Base-by-base conservation (phyloP, 2,113 vertebrate species). In the Mesembrinibis cayennensis region DNA sequence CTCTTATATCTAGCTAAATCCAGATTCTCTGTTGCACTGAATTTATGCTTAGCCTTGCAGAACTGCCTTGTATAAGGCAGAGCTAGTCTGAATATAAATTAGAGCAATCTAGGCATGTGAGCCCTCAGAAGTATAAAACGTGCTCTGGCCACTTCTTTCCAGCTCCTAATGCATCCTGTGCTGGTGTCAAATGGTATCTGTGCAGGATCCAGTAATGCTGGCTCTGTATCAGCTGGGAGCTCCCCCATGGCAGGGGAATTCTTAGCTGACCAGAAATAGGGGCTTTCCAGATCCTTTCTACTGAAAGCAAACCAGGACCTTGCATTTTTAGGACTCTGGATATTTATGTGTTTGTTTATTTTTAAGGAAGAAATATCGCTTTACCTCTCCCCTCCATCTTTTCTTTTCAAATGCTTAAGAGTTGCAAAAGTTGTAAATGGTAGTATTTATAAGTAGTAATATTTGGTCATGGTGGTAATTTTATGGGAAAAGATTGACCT, bases 401-500 rank as follows among this genome's bases (percentile, higher is more conserved):
- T 53, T 69, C 13, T 3, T 11, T 2, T 2, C 26, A 82, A 23
- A 85, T 44, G 40, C 36, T 65, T 85, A 71, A 65, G 11, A 80
- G 53, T 76, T 94, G 62, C 8, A 1, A n/a, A 94, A 90, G 78
- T 69, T 93, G 78, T 85, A 80, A 93, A 91, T 47, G 30, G 38
- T 81, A 42, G 50, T 62, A 82, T 77, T 93, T 94, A 29, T 73
- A 88, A 82, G 52, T 66, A 91, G 70, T 49, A 59, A 6, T 85
- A 73, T 88, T 89, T 95, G 66, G 58, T 85, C 69, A 47, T 69
- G 16, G 73, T 66, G 36, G 66, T 88, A 74, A 67, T 88, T 95
- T 97, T 94, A 96, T 85, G 91, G 93, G 93, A 90, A 87, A 83
- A 88, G 42, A 86, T 74, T 97, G 88, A 90, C 88, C 88, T 93